Base-by-base conservation (phyloP, 1,140 invertebrate species). In the Archivesica marissinica region DNA sequence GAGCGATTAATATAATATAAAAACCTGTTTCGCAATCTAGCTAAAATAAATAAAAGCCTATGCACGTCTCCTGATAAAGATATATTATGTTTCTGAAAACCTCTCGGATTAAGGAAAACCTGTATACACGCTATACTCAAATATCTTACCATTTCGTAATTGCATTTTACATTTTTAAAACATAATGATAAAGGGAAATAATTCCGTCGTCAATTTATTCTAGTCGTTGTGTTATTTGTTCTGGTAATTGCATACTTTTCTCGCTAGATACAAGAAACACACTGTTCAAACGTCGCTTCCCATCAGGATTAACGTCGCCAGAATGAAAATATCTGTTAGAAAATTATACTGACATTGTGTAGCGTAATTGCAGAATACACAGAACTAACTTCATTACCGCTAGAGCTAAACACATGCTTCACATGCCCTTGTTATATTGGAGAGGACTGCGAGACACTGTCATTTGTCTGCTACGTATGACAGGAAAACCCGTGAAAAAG, bases 161-260 rank as follows among this genome's bases (percentile, higher is more conserved):
- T n/a, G n/a, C n/a, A n/a, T n/a, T n/a, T n/a, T n/a, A n/a, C n/a
- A n/a, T n/a, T n/a, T n/a, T n/a, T n/a, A n/a, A n/a, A n/a, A n/a
- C n/a, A n/a, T n/a, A n/a, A n/a, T n/a, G n/a, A n/a, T n/a, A n/a
- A n/a, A n/a, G n/a, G n/a, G n/a, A n/a, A n/a, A n/a, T n/a, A n/a
- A n/a, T n/a, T n/a, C n/a, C n/a, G n/a, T n/a, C n/a, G 20, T 50
- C 44, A 11, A 50, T 50, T 70, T 70, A 13, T 70, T 70, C 1
- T 39, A 28, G 30, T 47, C 13, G 47, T 44, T 2, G 38, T 70
- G 41, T 44, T 28, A 50, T 72, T 72, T 72, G 41, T 72, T 79
- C 47, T 44, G n/a, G 59, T 79, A 79, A 79, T 79, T 79, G 77
- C 77, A 79, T 79, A 79, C 52, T 79, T 79, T 50, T 7, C 77